phyloP scores from a whole-genome alignment of 2,797 vertebrate genomes.

The Crypturellus tataupa region DNA sequence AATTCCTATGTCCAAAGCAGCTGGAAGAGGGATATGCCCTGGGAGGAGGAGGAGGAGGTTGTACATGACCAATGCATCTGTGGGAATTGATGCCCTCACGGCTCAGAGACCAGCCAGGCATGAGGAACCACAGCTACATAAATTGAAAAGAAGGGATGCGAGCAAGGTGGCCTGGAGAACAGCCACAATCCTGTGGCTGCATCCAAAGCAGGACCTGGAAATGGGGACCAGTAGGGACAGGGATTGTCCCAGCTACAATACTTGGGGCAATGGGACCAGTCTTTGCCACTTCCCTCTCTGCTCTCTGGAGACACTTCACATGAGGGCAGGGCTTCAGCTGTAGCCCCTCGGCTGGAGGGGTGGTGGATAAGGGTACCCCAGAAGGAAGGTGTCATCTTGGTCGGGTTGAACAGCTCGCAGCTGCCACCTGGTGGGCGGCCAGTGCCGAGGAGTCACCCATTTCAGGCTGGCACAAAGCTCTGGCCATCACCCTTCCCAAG shows the following conservation, averaged over 20 bases:
- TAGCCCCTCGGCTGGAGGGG: no score
- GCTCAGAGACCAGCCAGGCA: background rate
- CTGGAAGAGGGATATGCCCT: background rate
- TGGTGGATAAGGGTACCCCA: background rate
- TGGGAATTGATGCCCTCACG: background rate
- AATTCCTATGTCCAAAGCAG: background rate
- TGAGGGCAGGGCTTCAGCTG: background rate
- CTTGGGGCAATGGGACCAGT: background rate
- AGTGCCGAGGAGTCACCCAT: no score
- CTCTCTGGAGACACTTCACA: background rate
- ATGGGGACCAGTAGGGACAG: background rate
- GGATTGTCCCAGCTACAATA: background rate
- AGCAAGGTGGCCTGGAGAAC: background rate
- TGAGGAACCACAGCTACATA: rapidly evolving
- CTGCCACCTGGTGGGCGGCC: background rate
- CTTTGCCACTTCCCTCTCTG: background rate
- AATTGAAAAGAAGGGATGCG: background rate
- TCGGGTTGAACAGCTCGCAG: background rate
- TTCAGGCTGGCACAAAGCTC: background rate
- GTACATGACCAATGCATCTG: background rate
- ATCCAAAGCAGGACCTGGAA: background rate
- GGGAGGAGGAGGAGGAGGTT: background rate
- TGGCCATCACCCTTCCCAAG: no score
- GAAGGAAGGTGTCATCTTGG: background rate
- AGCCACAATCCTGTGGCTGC: background rate